Evolutionary conservation across 2,797 vertebrate species (phyloP), one percentile per base, ranked within the genome.

Genomic region (Eidolon dupreanum): DNA sequence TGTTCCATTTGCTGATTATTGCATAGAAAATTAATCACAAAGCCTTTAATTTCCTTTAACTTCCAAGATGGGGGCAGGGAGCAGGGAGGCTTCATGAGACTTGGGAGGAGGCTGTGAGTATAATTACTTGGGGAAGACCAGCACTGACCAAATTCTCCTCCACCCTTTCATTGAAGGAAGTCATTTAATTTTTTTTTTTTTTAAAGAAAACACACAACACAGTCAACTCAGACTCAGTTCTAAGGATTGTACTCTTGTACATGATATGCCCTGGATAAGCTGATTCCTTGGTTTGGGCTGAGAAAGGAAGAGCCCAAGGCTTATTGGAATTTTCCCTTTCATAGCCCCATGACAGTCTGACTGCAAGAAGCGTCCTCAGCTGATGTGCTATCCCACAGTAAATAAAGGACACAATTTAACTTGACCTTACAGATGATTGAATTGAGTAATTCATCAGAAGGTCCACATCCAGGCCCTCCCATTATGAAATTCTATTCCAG

Each of bases 1-100:
- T 96, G 83, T 93, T 96, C 82, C 92, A 96, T 98, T 98, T 97
- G 66, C 95, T 97, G 93, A 96, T 97, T 22, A 26, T 36, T 89
- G 28, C 81, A 53, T 89, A 75, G 97, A 93, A 97, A 98, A 96
- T 92, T 95, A 97, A 97, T 92, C 85, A 68, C 91, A 95, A 94
- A 96, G 66, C 92, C 31, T 97, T 97, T 51, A 55, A 24, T 74
- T 31, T 7, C 31, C 83, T 95, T 95, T 78, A 94, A 71, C 61
- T 97, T 88, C 63, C 57, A 61, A 15, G 66, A 55, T 36, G 59
- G 7, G 16, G 4, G 4, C 43, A 63, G 24, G 46, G 24, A 8
- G 0, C 28, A 3, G 26, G 65, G 49, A 26, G 33, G 33, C 53
- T 43, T 8, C 16, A 9, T 6, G 33, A 17, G 26, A 4, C 51